These are phyloP conservation scores for Aporophyla nigra DNA, from an alignment of 2,888 invertebrate species.

Conservation along the genomic window DNA sequence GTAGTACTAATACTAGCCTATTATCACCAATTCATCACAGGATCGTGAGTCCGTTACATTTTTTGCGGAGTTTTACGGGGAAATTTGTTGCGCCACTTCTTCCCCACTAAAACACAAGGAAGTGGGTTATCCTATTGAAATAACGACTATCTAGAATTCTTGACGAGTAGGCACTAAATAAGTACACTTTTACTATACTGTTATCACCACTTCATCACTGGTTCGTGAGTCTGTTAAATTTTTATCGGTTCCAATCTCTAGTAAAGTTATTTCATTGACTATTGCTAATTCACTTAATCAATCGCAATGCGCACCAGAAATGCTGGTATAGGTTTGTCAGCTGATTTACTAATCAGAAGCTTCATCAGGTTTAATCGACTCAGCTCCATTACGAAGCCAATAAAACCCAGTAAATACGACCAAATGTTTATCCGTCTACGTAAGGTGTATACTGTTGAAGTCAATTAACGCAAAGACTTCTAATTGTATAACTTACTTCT, in stretches of 20 bases:
- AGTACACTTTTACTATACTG: background rate
- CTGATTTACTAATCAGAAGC: slow-evolving; percentile 3
- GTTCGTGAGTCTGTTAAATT: background rate
- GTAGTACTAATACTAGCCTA: background rate
- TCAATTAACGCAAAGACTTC: slow-evolving; percentile 34
- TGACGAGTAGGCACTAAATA: no score
- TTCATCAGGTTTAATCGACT: slow-evolving; percentile 14
- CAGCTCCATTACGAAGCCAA: background rate
- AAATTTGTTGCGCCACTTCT: no score
- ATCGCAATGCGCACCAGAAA: background rate
- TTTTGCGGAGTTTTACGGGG: no score
- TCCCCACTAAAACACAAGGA: no score
- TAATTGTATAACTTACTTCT: slow-evolving; percentile 7
- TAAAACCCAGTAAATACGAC: slow-evolving; percentile 22
- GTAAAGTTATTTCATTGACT: background rate
- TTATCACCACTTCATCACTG: background rate
- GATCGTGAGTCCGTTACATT: no score
- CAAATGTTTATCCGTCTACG: background rate
- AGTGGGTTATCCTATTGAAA: no score
- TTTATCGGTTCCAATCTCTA: background rate
- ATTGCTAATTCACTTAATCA: slow-evolving; percentile 7
- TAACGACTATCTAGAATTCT: background rate
- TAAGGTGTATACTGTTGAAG: slow-evolving; percentile 7
- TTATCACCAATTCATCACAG: slow-evolving; percentile 2
- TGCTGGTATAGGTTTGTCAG: background rate